Conservation (phyloP, 2,113 vertebrate species). For the Upupa epops region DNA sequence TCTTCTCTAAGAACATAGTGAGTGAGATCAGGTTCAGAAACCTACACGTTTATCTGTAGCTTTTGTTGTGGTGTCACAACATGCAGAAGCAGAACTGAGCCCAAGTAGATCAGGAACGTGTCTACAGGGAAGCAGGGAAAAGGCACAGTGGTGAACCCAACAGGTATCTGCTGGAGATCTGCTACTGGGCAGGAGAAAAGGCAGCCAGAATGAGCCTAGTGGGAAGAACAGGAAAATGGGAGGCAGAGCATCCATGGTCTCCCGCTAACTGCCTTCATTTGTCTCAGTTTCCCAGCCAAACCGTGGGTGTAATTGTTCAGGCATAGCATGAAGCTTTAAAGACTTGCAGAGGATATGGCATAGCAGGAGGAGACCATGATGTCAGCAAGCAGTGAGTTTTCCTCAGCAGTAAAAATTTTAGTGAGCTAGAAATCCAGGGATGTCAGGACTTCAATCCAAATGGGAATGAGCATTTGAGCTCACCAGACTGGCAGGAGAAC, state of each 20-base stretch:
- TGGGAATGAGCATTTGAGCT: neutral
- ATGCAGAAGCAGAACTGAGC: neutral
- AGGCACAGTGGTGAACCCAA: neutral
- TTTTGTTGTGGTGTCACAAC: neutral
- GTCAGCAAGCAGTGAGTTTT: slow-evolving; percentile 47
- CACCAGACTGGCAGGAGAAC: neutral
- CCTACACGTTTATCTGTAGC: neutral
- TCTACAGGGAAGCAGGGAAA: neutral
- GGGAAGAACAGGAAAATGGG: neutral
- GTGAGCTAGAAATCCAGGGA: neutral
- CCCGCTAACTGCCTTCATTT: slow-evolving; percentile 10
- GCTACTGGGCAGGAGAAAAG: neutral
- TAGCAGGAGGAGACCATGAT: slow-evolving; percentile 18
- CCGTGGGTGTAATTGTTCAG: slow-evolving; percentile 55
- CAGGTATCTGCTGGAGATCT: neutral
- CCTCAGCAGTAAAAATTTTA: neutral
- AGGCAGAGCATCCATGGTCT: slow-evolving; percentile 10
- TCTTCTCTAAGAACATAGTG: neutral
- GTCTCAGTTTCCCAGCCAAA: slow-evolving; percentile 50
- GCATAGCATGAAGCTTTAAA: slow-evolving; percentile 20
- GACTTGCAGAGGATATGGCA: neutral
- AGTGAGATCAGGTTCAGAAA: neutral
- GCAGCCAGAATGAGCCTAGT: neutral
- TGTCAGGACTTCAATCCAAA: neutral
- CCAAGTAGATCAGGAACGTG: fast-evolving